Evolutionary conservation across 30 jellyfish, hydroid and myxozoan genomes (phyloP), one percentile per base, ranked within the genome.

Genomic region (Aurelia aurita complex sp. Pacific): DNA sequence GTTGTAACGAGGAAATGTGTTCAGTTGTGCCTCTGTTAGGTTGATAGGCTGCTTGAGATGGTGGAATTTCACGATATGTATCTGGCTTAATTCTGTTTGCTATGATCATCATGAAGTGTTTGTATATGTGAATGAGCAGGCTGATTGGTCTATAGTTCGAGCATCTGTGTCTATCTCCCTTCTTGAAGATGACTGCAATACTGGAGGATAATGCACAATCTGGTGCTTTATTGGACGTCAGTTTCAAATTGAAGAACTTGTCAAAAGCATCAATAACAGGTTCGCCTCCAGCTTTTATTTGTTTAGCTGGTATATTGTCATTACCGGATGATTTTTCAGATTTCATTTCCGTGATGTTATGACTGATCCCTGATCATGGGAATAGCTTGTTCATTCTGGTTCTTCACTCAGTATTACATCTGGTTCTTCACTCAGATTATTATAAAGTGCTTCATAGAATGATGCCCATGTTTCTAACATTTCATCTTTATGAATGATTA

Each of bases 81-180:
- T 54, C 65, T 54, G 65, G 76, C 46, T 66, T 66, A 10, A 66
- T 66, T 66, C 46, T 12, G 46, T 66, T 66, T 66, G 76, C 76
- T 66, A 66, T 66, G 69, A 71, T 71, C 67, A n/a, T 71, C 67
- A 71, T 71, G 67, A 71, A 71, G 11, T 6, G 67, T 50, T 71
- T 71, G 67, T 71, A 71, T 32, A 71, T 71, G 19, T 71, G 81
- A 40, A 12, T n/a, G 67, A 71, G 81, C 17, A 71, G 67, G 81
- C 81, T 71, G 67, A 71, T 71, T 71, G 68, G 81, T 71, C 82
- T 71, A 19, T 71, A 71, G 19, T 71, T 71, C 23, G 72, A 69
- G 23, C 38, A 50, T n/a, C 67, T 50, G 18, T 71, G 17, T 50
- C 51, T 71, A 38, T 71, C 67, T 19, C 81, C 81, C 81, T 71